These are phyloP conservation scores for Metopia argyrocephala DNA, from an alignment of 2,888 invertebrate genomes.

Conservation along the genomic window DNA sequence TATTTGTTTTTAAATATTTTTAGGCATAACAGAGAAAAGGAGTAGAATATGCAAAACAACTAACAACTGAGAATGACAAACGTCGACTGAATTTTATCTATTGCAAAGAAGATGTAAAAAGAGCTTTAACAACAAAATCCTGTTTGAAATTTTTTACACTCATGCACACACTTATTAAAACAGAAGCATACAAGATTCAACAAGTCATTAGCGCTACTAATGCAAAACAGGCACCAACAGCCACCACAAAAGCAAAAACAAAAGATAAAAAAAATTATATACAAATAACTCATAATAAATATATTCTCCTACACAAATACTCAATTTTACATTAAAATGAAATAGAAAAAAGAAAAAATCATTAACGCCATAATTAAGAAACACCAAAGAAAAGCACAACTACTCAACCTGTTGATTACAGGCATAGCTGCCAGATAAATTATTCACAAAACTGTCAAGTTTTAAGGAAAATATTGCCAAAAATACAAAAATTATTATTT, in stretches of 20 bases:
- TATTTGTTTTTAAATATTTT: neutral
- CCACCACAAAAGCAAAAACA: conserved; percentile 43
- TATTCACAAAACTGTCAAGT: too few species aligned
- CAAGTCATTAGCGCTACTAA: conserved; percentile 53
- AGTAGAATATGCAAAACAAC: conserved; percentile 25
- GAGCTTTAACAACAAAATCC: conserved; percentile 21
- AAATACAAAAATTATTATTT: too few species aligned
- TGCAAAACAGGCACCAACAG: neutral
- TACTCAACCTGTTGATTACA: conserved; percentile 43
- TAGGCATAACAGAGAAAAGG: neutral
- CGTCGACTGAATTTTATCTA: conserved; percentile 53
- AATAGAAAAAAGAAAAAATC: too few species aligned
- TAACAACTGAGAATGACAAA: conserved; percentile 59
- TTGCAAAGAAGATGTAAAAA: conserved; percentile 49
- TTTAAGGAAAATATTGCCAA: too few species aligned
- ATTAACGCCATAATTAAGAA: too few species aligned
- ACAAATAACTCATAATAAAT: conserved; percentile 30
- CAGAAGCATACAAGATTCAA: conserved; percentile 44
- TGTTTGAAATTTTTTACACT: conserved; percentile 29
- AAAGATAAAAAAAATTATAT: neutral
- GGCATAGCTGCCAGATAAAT: neutral
- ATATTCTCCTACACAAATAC: conserved; percentile 43
- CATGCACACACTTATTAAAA: neutral
- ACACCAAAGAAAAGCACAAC: conserved; percentile 11
- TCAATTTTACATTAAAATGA: conserved; percentile 17